Evolutionary conservation across 2,888 invertebrate species (phyloP), one percentile per base, ranked within the genome.

Genomic region (Malacosoma neustria): DNA sequence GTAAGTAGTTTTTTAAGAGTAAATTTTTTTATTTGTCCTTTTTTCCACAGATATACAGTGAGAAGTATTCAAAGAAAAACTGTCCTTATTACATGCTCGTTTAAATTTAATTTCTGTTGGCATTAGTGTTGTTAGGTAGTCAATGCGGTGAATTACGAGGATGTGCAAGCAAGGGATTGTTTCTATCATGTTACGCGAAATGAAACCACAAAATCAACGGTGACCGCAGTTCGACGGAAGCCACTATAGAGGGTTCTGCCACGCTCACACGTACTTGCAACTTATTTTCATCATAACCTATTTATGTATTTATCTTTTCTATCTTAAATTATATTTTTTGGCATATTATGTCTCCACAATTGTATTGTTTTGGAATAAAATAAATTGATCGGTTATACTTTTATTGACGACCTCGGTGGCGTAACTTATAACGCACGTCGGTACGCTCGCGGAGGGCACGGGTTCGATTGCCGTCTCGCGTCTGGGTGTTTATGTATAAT

Each of bases 181-280:
- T 65, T 79, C 73, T 73, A 81, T 85, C 85, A 70, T 60, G 81
- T 85, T 85, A 82, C 85, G 85, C 81, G 68, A 82, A 84, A 82
- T 75, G 72, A 70, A 74, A 85, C 85, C 85, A 69, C 84, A 82
- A 80, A 79, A 80, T 81, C 82, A 75, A 73, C 64, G 73, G 44
- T 61, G 57, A 60, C 81, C 82, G 62, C 85, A 80, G 64, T 71
- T 76, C 82, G 74, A 62, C 85, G 85, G 85, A 85, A 82, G 82
- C 73, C 72, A 57, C 65, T 63, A 52, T 49, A 43, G 61, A 57
- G 62, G 64, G 68, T 62, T 41, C 61, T 63, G 65, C 53, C 57
- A 50, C 61, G 54, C 68, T 81, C 77, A 64, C 76, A 77, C 72
- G 72, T 61, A 57, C 57, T 55, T 60, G 58, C 66, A 60, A 71